Conservation (phyloP, 2,113 vertebrate genomes). For the Phalacrocorax aristotelis region DNA sequence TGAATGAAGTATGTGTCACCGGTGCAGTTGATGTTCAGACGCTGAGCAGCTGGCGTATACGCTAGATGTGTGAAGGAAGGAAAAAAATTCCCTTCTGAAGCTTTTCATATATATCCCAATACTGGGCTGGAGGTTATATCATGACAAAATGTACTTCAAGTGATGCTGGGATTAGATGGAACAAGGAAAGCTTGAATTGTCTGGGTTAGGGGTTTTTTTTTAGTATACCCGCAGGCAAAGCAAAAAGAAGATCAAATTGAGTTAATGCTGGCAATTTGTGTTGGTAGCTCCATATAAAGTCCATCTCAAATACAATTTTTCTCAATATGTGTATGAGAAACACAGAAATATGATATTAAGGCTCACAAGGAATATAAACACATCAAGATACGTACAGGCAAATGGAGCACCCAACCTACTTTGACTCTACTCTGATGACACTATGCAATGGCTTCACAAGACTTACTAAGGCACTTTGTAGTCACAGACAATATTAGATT, state of each 20-base stretch:
- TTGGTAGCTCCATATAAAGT: not conserved
- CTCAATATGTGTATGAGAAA: not conserved
- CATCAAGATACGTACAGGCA: not conserved
- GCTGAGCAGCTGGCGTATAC: constrained; percentile 80
- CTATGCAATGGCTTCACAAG: not conserved
- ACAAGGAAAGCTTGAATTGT: not conserved
- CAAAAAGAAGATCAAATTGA: not conserved
- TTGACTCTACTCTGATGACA: not conserved
- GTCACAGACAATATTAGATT: not conserved
- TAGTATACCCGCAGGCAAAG: not conserved
- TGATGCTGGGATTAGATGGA: not conserved
- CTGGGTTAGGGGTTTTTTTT: not conserved
- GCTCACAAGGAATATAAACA: not conserved
- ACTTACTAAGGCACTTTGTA: not conserved
- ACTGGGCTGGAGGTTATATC: not conserved
- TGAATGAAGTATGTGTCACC: constrained; percentile 77
- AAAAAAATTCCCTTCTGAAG: not conserved
- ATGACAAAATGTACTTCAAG: not conserved
- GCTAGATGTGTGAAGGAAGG: constrained; percentile 60
- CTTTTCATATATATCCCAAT: not conserved
- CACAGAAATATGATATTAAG: not conserved
- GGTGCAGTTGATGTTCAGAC: constrained; percentile 74
- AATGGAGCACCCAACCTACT: not conserved
- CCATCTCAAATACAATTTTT: not conserved
- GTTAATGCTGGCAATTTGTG: not conserved